Evolutionary conservation across 2,797 vertebrate genomes (phyloP).

Genomic region (Pangasius sanitwongsei): DNA sequence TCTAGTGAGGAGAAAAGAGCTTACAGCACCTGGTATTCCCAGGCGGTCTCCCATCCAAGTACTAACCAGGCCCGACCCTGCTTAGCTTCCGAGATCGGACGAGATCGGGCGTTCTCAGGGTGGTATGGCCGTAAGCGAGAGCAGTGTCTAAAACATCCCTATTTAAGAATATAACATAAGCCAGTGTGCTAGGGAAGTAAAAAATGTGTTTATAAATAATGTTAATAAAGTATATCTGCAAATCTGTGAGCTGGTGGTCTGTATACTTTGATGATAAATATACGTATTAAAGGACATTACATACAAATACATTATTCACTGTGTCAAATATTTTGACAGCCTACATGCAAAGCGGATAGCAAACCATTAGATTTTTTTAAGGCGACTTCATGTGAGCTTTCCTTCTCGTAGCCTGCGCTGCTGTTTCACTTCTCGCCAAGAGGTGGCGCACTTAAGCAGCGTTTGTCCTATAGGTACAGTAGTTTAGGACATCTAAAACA

Average conservation of each 20-base stretch:
- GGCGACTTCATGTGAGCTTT: neutral
- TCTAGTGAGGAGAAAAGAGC: slow-evolving; percentile 35
- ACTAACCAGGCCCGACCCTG: slow-evolving; percentile 60
- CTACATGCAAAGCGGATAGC: neutral
- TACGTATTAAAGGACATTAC: neutral
- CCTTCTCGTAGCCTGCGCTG: neutral
- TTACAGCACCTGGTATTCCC: slow-evolving; percentile 63
- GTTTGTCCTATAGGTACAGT: neutral
- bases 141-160: fast-evolving
- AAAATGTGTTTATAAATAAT: neutral
- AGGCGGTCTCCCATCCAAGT: slow-evolving; percentile 60
- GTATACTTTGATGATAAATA: neutral
- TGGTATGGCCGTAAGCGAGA: slow-evolving; percentile 31
- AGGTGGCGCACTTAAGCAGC: neutral
- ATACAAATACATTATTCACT: neutral
- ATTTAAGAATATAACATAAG: neutral
- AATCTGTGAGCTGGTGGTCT: neutral
- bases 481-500: neutral
- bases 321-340: neutral
- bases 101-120: slow-evolving; percentile 34
- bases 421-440: neutral
- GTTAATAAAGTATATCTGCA: neutral
- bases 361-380: neutral
- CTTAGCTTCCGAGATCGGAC: slow-evolving; percentile 55
- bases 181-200: neutral